phyloP scores from a whole-genome alignment of 2,113 vertebrate genomes.

The Pleuronectes platessa region DNA sequence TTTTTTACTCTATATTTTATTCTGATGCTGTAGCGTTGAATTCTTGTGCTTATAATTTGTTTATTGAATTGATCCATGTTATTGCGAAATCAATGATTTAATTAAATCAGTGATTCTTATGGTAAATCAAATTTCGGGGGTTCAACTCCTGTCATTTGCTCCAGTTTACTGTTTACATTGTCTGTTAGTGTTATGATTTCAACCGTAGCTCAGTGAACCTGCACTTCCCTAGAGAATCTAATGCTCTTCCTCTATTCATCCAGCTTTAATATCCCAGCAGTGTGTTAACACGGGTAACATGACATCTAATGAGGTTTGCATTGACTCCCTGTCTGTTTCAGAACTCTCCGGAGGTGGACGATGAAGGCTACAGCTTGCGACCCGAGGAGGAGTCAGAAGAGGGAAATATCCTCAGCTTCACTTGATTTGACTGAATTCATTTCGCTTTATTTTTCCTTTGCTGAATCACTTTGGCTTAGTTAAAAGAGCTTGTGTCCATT shows the following conservation, averaged over 20 bases:
- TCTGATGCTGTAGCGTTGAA: no score
- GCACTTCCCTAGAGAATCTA: not conserved
- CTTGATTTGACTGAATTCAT: not conserved
- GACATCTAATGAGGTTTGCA: not conserved
- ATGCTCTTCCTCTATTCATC: no score
- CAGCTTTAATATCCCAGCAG: no score
- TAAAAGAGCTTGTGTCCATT: not conserved
- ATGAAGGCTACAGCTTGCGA: conserved; percentile 97
- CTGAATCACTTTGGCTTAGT: not conserved
- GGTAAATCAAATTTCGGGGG: not conserved
- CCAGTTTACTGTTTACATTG: not conserved
- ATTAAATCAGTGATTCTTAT: no score
- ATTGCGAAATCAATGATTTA: no score
- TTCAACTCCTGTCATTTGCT: not conserved
- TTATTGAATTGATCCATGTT: no score
- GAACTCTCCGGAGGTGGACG: conserved; percentile 96
- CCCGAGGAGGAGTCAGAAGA: conserved; percentile 92
- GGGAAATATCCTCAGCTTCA: conserved; percentile 90
- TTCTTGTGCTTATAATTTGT: no score
- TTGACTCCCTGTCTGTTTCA: conserved; percentile 68
- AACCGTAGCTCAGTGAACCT: no score
- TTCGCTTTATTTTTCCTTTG: not conserved
- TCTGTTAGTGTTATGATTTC: not conserved
- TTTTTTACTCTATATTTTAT: no score
- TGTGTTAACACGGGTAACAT: not conserved